Conservation (phyloP, 2,888 invertebrate species). For the Lycocerus yunnanus region DNA sequence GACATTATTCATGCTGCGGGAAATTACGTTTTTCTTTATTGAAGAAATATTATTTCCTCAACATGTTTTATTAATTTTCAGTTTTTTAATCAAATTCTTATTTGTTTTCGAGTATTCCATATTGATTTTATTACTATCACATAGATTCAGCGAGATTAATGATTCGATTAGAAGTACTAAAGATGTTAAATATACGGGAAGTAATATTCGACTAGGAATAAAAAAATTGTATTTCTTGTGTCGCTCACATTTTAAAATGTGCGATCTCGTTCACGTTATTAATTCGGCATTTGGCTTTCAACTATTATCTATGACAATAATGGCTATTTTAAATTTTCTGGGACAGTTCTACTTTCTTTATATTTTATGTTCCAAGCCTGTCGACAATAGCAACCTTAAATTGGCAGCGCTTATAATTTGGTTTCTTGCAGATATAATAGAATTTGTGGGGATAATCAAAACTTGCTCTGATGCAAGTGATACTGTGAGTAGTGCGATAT, state of each 20-base stretch:
- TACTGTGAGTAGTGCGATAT: slow-evolving; percentile 36
- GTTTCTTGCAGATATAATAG: slow-evolving; percentile 41
- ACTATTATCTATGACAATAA: slow-evolving; percentile 37
- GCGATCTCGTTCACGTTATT: slow-evolving; percentile 37
- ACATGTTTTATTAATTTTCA: slow-evolving; percentile 34
- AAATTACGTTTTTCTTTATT: slow-evolving; percentile 32
- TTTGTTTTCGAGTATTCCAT: slow-evolving; percentile 42
- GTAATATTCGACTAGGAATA: slow-evolving; percentile 16
- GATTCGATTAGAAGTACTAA: slow-evolving; percentile 26
- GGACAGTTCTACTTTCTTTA: slow-evolving; percentile 44
- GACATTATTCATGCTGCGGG: slow-evolving; percentile 31
- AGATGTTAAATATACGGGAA: slow-evolving; percentile 3
- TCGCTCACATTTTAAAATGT: slow-evolving; percentile 42
- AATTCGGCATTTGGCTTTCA: slow-evolving; percentile 42
- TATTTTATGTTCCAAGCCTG: slow-evolving; percentile 34
- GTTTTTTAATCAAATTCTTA: slow-evolving; percentile 40
- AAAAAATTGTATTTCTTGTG: slow-evolving; percentile 39
- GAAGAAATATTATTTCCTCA: slow-evolving; percentile 37
- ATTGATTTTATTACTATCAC: slow-evolving; percentile 36
- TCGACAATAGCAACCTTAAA: slow-evolving; percentile 21
- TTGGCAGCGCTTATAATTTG: slow-evolving; percentile 37
- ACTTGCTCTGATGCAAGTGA: slow-evolving; percentile 40
- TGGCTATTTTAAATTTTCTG: slow-evolving; percentile 41
- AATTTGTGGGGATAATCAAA: slow-evolving; percentile 40
- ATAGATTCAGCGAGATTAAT: slow-evolving; percentile 40